Conservation (phyloP, 2,113 vertebrate genomes). For the Ariopsis seemanni region DNA sequence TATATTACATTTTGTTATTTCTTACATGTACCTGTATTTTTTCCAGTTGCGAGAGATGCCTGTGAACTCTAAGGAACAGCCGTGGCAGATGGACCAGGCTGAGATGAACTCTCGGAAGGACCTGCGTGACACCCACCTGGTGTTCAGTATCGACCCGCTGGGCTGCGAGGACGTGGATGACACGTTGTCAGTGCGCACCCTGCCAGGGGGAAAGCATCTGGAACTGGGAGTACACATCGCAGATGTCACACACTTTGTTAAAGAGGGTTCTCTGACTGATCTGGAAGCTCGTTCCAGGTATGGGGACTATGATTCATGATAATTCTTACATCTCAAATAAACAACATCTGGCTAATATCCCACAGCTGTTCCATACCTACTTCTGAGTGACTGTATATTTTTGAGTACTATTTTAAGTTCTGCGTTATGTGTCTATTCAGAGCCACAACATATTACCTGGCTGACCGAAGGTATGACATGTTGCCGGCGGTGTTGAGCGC, state of each 20-base stretch:
- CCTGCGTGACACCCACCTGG: slow-evolving; percentile 80
- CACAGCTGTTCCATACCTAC: neutral
- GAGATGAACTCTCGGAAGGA: slow-evolving; percentile 63
- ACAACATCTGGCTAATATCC: neutral
- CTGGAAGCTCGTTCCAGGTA: slow-evolving; percentile 86
- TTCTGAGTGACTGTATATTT: neutral
- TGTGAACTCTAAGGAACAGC: slow-evolving; percentile 73
- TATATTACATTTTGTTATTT: neutral
- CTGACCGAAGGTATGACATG: slow-evolving; percentile 93
- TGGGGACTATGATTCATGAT: neutral
- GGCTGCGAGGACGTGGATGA: slow-evolving; percentile 97
- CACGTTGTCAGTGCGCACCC: slow-evolving; percentile 77
- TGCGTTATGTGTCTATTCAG: slow-evolving; percentile 62
- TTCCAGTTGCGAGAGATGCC: slow-evolving; percentile 92
- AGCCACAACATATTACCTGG: slow-evolving; percentile 92
- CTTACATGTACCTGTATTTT: slow-evolving; percentile 27
- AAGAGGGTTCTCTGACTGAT: slow-evolving; percentile 81
- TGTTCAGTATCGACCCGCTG: slow-evolving; percentile 93
- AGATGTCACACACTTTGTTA: slow-evolving; percentile 91
- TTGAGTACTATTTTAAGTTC: neutral
- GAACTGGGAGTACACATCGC: slow-evolving; percentile 97
- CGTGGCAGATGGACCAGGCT: slow-evolving; percentile 71
- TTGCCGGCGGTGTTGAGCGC: slow-evolving; percentile 85
- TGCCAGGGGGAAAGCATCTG: slow-evolving; percentile 71
- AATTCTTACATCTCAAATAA: neutral